Evolutionary conservation across 1,140 invertebrate genomes (phyloP).

Genomic region (Platyscapa corneri): DNA sequence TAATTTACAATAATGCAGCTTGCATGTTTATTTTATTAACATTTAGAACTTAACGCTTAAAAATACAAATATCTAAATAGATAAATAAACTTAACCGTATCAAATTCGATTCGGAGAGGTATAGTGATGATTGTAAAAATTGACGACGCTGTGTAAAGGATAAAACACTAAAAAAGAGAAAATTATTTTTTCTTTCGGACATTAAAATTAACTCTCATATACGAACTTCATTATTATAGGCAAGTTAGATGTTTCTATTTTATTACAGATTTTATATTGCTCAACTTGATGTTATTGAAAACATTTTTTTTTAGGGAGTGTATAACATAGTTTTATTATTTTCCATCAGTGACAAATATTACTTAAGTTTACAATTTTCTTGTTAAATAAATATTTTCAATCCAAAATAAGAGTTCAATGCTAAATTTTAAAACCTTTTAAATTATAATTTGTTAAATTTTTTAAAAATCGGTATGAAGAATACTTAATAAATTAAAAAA

Average conservation of each 20-base stretch:
- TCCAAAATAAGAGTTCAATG: background rate
- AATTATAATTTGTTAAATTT: too few species aligned
- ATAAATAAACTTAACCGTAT: constrained; percentile 15
- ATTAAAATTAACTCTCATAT: constrained; percentile 58
- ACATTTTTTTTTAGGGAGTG: constrained; percentile 25
- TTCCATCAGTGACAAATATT: constrained; percentile 8
- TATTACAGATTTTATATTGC: constrained; percentile 65
- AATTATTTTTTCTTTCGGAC: constrained; percentile 31
- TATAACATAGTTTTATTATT: constrained; percentile 27
- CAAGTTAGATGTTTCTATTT: constrained; percentile 65
- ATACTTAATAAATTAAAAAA: too few species aligned
- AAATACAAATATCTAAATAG: constrained; percentile 23
- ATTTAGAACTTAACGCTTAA: background rate
- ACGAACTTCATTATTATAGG: constrained; percentile 57
- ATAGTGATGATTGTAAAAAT: constrained; percentile 12
- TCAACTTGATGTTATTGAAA: constrained; percentile 60
- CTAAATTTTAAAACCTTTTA: constrained; percentile 31
- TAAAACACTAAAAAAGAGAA: constrained; percentile 24
- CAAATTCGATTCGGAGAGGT: constrained; percentile 8
- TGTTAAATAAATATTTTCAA: constrained; percentile 26
- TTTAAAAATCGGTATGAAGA: too few species aligned
- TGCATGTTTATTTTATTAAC: constrained; percentile 36
- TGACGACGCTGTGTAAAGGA: constrained; percentile 19
- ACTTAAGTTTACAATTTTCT: constrained; percentile 13
- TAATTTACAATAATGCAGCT: constrained; percentile 35